Evolutionary conservation across 2,797 vertebrate genomes (phyloP), one percentile per base, ranked within the genome.

Genomic region (Tadarida brasiliensis): DNA sequence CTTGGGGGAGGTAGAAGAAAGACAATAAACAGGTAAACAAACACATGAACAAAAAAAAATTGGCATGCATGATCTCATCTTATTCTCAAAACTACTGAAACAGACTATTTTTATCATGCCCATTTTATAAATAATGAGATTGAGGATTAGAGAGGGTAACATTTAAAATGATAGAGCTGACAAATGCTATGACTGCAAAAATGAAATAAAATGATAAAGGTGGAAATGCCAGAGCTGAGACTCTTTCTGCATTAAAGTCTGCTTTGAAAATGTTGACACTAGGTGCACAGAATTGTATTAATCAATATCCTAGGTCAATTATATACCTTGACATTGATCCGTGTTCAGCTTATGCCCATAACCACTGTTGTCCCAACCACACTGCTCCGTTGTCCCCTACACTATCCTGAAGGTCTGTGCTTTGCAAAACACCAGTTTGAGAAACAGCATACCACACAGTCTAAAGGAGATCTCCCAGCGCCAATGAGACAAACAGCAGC

Each of bases 111-210:
- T 81, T 70, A 65, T 78, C 33, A 84, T 81, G 33, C 22, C 39
- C 3, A 56, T 95, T 63, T 94, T 91, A 73, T 9, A 91, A 94
- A 94, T 65, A 78, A 47, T 81, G 87, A 96, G 49, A 61, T 68
- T 59, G 22, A 94, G 47, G 80, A 73, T 61, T 77, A 93, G 30
- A 22, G 39, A 77, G 22, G 22, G 15, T 71, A 71, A 84, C 30
- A 80, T 39, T 54, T 68, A 68, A 68, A 68, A 68, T 68, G 17
- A 68, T 68, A 68, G n/a, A 68, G n/a, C 17, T 68, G 65, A 67
- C 63, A 67, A 67, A 67, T 51, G 10, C 10, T 68, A 68, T 11
- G 3, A 68, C 33, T 68, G n/a, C 3, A n/a, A 65, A 65, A 65
- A 33, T 33, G 33, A n/a, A 67, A 67, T 90, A 74, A 91, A 95